These are phyloP conservation scores for Cheilinus undulatus DNA, from an alignment of 2,113 vertebrate genomes.

Conservation along the genomic window DNA sequence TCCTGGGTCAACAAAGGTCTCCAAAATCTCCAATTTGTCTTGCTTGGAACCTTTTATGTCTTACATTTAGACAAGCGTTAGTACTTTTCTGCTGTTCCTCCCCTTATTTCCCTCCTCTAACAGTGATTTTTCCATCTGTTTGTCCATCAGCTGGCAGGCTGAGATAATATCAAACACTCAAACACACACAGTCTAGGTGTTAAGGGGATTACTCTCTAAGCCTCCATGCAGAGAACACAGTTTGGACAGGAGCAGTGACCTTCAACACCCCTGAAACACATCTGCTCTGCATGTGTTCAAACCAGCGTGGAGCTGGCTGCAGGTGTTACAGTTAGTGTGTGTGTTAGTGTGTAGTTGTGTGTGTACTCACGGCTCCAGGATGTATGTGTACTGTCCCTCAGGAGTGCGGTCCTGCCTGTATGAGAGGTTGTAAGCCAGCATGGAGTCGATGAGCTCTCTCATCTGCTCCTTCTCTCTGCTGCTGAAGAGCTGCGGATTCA, in stretches of 20 bases:
- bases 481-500: constrained; percentile 96
- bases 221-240: constrained; percentile 48
- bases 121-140: background rate
- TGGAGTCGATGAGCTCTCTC: constrained; percentile 89
- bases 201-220: constrained; percentile 74
- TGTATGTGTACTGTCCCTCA: constrained; percentile 92
- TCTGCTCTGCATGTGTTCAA: constrained; percentile 28
- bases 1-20: background rate
- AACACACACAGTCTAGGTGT: constrained; percentile 35
- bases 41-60: background rate
- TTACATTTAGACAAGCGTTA: background rate
- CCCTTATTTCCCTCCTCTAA: background rate
- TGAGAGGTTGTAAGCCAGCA: constrained; percentile 95
- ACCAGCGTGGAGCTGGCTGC: background rate
- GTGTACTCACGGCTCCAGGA: constrained; percentile 93
- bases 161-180: constrained; percentile 27
- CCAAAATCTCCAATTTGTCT: background rate
- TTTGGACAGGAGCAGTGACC: constrained; percentile 62
- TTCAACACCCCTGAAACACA: constrained; percentile 57
- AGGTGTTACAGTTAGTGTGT: constrained; percentile 16
- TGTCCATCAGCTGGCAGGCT: background rate
- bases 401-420: constrained; percentile 93
- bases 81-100: background rate
- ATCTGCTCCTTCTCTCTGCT: constrained; percentile 94
- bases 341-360: constrained; percentile 28